Evolutionary conservation across 2,888 invertebrate species (phyloP).

Genomic region (Agrochola lychnidis): DNA sequence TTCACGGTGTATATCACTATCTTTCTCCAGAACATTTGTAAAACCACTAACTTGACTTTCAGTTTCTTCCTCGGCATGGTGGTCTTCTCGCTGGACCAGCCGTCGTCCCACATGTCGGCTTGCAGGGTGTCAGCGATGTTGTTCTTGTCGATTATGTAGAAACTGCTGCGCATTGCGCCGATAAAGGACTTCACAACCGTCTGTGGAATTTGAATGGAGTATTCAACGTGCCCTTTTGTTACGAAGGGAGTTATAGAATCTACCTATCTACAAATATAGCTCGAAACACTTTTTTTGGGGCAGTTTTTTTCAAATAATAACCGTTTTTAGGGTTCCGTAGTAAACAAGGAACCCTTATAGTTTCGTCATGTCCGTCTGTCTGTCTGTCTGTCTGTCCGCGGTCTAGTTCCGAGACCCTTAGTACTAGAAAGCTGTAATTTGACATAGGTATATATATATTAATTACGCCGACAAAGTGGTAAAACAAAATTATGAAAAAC

Average conservation of each 20-base stretch:
- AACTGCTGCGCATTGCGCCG: constrained; percentile 90
- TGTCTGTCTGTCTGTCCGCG: too few species aligned
- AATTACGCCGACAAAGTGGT: too few species aligned
- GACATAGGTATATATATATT: too few species aligned
- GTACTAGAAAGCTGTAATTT: too few species aligned
- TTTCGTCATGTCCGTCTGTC: too few species aligned
- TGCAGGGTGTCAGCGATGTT: constrained; percentile 80
- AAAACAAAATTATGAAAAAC: too few species aligned
- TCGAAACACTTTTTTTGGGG: too few species aligned
- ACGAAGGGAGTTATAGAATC: neutral
- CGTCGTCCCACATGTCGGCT: constrained; percentile 92
- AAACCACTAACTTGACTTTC: constrained; percentile 84
- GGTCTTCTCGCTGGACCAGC: constrained; percentile 82
- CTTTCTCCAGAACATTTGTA: too few species aligned
- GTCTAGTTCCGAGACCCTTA: too few species aligned
- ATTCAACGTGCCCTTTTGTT: neutral
- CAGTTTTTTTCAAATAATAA: too few species aligned
- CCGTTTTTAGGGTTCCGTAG: too few species aligned
- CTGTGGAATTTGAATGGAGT: constrained; percentile 70
- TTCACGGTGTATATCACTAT: neutral
- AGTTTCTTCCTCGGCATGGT: constrained; percentile 88
- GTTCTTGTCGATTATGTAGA: constrained; percentile 89
- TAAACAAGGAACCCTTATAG: too few species aligned
- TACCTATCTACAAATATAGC: neutral
- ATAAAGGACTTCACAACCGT: constrained; percentile 90